phyloP scores from a whole-genome alignment of 2,797 vertebrate genomes.

The Lutjanus campechanus region DNA sequence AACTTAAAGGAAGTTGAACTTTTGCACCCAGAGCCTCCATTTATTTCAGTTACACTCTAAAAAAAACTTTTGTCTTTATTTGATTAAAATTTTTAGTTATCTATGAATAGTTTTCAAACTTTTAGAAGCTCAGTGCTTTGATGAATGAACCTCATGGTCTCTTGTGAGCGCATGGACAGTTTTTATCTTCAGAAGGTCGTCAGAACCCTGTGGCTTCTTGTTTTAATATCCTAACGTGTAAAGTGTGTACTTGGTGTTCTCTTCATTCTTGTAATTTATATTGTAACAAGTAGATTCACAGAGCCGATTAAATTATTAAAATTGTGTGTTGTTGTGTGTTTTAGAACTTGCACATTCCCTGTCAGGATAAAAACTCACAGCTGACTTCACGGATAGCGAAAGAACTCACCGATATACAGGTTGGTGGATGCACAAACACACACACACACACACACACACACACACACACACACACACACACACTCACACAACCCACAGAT shows the following conservation, averaged over 20 bases:
- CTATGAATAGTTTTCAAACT: conserved; percentile 9
- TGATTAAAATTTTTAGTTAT: neutral
- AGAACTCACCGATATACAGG: conserved; percentile 90
- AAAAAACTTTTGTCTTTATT: conserved; percentile 2
- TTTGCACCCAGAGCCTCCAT: neutral
- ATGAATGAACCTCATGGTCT: conserved; percentile 12
- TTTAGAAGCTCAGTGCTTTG: neutral
- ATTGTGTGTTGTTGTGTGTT: conserved; percentile 36
- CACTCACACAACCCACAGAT: conserved; percentile 33
- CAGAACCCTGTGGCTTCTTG: conserved; percentile 13
- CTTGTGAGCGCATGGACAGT: conserved; percentile 6
- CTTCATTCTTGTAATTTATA: conserved; percentile 14
- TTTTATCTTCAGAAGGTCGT: neutral
- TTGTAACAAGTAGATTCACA: neutral
- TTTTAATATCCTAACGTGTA: conserved; percentile 10
- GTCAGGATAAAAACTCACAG: conserved; percentile 84
- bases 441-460: conserved; percentile 7
- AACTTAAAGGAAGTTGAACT: neutral
- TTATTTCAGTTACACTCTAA: neutral
- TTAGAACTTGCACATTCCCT: conserved; percentile 89
- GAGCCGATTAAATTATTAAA: neutral
- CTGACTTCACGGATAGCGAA: conserved; percentile 86
- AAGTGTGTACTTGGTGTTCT: conserved; percentile 21
- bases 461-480: neutral
- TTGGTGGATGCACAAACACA: conserved; percentile 62